These are phyloP conservation scores for Druceiella hillmani DNA, from an alignment of 2,888 invertebrate genomes.

Conservation along the genomic window DNA sequence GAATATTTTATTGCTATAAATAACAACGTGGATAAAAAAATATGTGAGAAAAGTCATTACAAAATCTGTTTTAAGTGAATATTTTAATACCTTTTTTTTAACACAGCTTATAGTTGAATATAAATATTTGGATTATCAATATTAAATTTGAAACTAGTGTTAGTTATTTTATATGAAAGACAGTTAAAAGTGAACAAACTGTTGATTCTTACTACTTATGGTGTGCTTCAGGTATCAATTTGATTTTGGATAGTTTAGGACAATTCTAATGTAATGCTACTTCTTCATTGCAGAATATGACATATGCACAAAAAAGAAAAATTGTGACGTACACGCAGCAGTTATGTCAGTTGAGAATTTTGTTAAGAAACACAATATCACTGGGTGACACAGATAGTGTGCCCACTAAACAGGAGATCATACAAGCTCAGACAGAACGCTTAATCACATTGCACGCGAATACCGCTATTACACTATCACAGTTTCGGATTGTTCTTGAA, in stretches of 20 bases:
- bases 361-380: conserved; percentile 37
- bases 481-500: conserved; percentile 61
- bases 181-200: too few species aligned
- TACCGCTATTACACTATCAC: conserved; percentile 55
- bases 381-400: conserved; percentile 31
- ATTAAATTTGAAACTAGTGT: conserved; percentile 6
- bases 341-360: conserved; percentile 51
- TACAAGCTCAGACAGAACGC: conserved; percentile 35
- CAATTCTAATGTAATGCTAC: too few species aligned
- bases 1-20: background rate
- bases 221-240: too few species aligned
- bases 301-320: conserved; percentile 59
- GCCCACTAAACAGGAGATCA: conserved; percentile 32
- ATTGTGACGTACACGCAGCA: conserved; percentile 53
- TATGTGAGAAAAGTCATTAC: too few species aligned
- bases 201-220: too few species aligned
- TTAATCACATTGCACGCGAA: conserved; percentile 48
- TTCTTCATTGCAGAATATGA: conserved; percentile 48
- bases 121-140: too few species aligned
- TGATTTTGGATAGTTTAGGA: too few species aligned
- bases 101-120: background rate
- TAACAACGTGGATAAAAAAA: too few species aligned
- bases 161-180: conserved; percentile 8
- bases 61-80: background rate
- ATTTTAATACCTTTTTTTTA: background rate